A percentile compares a stretch with the other conserved stretches of the same genome.
Conservation (phyloP, 2,113 vertebrate species). For the Tenrec ecaudatus region DNA sequence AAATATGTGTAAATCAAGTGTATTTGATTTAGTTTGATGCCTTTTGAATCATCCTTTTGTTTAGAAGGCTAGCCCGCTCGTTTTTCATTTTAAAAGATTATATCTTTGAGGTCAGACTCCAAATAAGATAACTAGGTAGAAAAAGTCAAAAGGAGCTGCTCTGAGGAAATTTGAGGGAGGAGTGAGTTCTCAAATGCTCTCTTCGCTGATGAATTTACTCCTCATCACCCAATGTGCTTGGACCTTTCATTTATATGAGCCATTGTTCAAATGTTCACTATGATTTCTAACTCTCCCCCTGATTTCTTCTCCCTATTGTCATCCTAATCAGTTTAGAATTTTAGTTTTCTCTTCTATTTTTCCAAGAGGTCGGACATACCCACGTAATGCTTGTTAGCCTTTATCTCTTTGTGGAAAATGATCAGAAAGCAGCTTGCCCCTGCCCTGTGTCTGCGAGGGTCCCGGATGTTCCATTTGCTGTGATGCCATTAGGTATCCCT, state of each 20-base stretch:
- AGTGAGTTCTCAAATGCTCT: neutral
- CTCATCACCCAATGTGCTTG: neutral
- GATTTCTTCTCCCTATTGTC: neutral
- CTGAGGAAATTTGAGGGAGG: neutral
- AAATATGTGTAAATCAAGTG: conserved; percentile 24
- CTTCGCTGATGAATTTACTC: neutral
- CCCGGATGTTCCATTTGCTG: neutral
- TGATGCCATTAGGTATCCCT: neutral
- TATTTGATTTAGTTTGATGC: neutral
- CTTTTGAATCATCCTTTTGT: neutral
- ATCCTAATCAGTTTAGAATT: neutral
- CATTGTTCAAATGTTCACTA: neutral
- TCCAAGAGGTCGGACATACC: neutral
- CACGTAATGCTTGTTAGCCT: conserved; percentile 6
- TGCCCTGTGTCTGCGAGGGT: neutral
- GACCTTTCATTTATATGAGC: neutral
- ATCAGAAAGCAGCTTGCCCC: conserved; percentile 16
- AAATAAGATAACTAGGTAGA: neutral
- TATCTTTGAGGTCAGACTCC: neutral
- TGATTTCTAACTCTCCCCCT: conserved; percentile 39
- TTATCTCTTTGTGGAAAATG: conserved; percentile 33
- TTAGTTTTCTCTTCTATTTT: neutral
- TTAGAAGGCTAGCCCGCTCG: neutral
- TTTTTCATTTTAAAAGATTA: conserved; percentile 53
- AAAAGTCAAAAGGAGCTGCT: neutral